Evolutionary conservation across 2,888 invertebrate species (phyloP), one percentile per base, ranked within the genome.

Genomic region (Phalangium opilio): DNA sequence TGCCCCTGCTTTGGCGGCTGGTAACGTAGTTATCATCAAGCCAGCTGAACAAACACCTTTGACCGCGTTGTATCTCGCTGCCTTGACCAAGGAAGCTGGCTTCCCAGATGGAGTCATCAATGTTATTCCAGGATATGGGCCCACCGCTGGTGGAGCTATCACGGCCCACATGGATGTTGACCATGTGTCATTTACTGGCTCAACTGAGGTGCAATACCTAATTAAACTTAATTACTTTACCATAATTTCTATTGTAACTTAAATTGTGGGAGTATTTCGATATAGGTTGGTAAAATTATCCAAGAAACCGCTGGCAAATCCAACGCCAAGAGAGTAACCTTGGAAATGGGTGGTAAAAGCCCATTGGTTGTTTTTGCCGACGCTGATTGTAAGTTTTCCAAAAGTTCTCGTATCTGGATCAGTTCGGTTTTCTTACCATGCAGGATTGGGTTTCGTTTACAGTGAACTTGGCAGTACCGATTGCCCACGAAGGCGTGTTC

Each of bases 341-440:
- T 90, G 47, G 89, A 90, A 64, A 70, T 89, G 36, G 89, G 89
- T 34, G 90, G 90, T 51, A 90, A 90, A 65, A 83, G 83, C 63
- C 87, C 89, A 0, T 67, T 85, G 18, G 81, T 89, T 15, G 72
- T 90, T 8, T 84, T 83, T 61, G 76, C 80, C 53, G 85, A 86
- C 68, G 80, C 75, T 41, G 75, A 84, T 63, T 68, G 84, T 83
- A 69, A 70, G 72, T 64, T 38, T 11, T 39, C 21, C 3, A 40
- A 12, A 7, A 17, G 7, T n/a, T 41, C 84, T 63, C 68, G 15
- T 41, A 12, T 41, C 11, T 36, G 4, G 27, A 27, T 7, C 8
- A 27, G 27, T 7, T 27, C 27, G 27, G 4, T 27, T 27, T 7
- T 27, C 8, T 27, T 27, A 27, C 8, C 27, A 27, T 15, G n/a